These are phyloP conservation scores for Pentamera pediparva DNA, from an alignment of 53 echinoderm and acorn worm genomes.

Conservation along the genomic window DNA sequence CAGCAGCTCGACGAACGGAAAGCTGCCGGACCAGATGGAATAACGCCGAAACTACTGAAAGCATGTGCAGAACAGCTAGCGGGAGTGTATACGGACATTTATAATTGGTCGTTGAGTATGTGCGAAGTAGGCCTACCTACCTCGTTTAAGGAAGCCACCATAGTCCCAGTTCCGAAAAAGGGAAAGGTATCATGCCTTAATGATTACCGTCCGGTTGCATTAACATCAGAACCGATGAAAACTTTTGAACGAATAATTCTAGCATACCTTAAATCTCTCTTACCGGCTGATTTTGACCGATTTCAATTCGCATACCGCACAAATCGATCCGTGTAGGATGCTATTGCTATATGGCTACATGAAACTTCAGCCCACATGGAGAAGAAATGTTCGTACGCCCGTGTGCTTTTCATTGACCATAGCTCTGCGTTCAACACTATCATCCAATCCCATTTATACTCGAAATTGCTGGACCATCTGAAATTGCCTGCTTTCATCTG, in stretches of 20 bases:
- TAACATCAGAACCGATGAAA: slow-evolving; percentile 12
- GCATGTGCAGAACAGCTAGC: no score
- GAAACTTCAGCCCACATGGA: slow-evolving; percentile 5
- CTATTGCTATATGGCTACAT: slow-evolving; percentile 6
- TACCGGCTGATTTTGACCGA: slow-evolving; percentile 18
- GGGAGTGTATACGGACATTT: slow-evolving; percentile 1
- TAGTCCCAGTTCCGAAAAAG: slow-evolving; percentile 5
- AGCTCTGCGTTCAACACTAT: slow-evolving; percentile 41
- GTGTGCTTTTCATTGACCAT: slow-evolving; percentile 36
- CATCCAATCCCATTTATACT: slow-evolving; percentile 21
- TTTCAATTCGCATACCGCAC: slow-evolving; percentile 27
- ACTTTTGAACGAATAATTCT: slow-evolving; percentile 30
- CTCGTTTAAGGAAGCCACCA: slow-evolving; percentile 3
- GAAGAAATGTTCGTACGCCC: slow-evolving; percentile 19
- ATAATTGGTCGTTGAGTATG: slow-evolving; percentile 8
- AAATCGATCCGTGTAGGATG: slow-evolving; percentile 33
- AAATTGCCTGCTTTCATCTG: slow-evolving; percentile 22
- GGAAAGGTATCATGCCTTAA: slow-evolving; percentile 13
- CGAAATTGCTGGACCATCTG: slow-evolving; percentile 23
- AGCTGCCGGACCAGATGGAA: no score
- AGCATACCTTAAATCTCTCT: slow-evolving; percentile 16
- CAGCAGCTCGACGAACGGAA: no score
- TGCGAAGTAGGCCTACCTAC: background rate
- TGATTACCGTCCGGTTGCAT: slow-evolving; percentile 3
- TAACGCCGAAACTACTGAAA: no score